phyloP scores from a whole-genome alignment of 2,888 invertebrate genomes.

The Pseudococcus longispinus region DNA sequence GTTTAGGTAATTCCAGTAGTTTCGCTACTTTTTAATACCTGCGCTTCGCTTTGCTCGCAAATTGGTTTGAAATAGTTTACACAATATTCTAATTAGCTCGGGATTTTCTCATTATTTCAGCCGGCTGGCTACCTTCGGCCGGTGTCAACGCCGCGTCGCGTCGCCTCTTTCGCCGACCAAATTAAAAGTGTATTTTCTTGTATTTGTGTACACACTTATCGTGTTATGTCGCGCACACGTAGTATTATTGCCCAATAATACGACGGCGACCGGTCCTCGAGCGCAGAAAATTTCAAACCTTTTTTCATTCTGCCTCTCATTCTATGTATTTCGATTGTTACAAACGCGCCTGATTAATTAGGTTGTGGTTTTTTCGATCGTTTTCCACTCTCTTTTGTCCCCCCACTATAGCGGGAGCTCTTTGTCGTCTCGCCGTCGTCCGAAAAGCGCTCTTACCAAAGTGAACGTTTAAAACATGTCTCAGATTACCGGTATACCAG shows the following conservation, averaged over 20 bases:
- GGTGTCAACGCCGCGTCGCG: background rate
- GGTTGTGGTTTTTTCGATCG: background rate
- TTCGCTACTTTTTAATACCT: background rate
- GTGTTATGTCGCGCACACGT: slow-evolving; percentile 9
- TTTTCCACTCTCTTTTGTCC: background rate
- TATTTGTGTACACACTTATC: slow-evolving; percentile 8
- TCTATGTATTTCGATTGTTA: slow-evolving; percentile 4
- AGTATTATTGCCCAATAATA: slow-evolving; percentile 12
- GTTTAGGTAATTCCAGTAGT: slow-evolving; percentile 2
- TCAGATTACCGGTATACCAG: background rate
- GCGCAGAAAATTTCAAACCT: background rate
- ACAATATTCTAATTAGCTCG: slow-evolving; percentile 34
- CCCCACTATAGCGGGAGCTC: background rate
- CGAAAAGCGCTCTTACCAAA: background rate
- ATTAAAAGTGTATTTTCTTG: slow-evolving; percentile 41
- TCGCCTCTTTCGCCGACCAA: background rate
- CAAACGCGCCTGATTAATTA: slow-evolving; percentile 29
- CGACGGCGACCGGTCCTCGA: background rate
- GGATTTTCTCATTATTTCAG: background rate
- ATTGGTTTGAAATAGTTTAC: background rate
- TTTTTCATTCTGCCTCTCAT: background rate
- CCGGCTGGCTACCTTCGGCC: background rate
- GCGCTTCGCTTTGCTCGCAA: background rate
- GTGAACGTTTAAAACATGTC: background rate
- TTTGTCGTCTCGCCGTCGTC: background rate